Percentiles rank a stretch among this genome's conserved stretches.
phyloP scores from a whole-genome alignment of 2,888 invertebrate genomes.

The Abrostola tripartita region DNA sequence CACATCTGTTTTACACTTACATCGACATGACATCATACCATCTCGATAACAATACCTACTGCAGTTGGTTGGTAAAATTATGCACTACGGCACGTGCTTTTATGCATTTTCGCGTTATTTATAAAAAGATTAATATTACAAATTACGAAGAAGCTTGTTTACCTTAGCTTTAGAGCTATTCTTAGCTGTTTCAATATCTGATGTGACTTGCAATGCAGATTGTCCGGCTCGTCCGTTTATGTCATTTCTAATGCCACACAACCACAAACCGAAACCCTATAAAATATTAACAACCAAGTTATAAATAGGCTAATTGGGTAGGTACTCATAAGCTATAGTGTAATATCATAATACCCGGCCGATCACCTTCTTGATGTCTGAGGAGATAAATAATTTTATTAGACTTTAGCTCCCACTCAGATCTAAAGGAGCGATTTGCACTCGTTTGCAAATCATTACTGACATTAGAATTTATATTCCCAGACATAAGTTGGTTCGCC shows the following conservation, averaged over 20 bases:
- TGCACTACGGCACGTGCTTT: too few relatives aligned
- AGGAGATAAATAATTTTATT: conserved; percentile 3
- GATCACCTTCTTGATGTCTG: conserved; percentile 3
- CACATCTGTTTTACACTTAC: conserved; percentile 4
- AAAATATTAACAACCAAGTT: neutral
- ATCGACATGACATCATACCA: neutral
- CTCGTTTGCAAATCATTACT: conserved; percentile 5
- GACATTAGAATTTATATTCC: conserved; percentile 2
- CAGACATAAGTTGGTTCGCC: neutral
- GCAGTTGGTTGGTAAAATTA: neutral
- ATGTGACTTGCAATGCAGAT: too few relatives aligned
- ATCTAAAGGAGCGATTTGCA: conserved; percentile 4
- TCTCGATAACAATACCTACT: neutral
- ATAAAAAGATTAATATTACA: too few relatives aligned
- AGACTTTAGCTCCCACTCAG: conserved; percentile 3
- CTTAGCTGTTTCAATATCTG: too few relatives aligned
- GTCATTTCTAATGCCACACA: neutral
- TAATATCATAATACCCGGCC: neutral
- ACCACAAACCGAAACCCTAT: neutral
- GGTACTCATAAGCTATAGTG: conserved; percentile 1
- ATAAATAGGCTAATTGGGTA: neutral
- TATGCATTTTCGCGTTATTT: too few relatives aligned
- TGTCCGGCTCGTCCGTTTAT: too few relatives aligned
- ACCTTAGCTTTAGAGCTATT: too few relatives aligned
- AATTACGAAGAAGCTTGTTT: too few relatives aligned